phyloP scores from a whole-genome alignment of 2,888 invertebrate species.

The Smittia sp. region DNA sequence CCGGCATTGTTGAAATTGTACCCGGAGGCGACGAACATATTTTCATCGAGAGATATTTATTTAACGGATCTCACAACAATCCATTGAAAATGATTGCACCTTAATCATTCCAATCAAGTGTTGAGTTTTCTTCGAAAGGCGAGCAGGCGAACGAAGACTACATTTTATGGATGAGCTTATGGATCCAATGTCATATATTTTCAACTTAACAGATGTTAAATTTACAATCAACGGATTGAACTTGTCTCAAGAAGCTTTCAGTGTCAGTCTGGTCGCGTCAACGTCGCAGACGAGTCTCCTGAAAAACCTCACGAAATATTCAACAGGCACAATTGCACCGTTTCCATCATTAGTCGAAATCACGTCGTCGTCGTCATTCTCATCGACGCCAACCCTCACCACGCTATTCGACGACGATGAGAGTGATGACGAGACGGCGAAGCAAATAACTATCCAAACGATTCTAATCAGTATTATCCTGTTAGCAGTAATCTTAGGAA shows the following conservation, averaged over 20 bases:
- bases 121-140: background rate
- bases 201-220: constrained; percentile 31
- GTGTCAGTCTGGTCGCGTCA: background rate
- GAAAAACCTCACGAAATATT: constrained; percentile 20
- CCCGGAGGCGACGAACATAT: no score
- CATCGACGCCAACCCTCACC: background rate
- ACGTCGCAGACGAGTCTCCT: constrained; percentile 4
- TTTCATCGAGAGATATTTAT: no score
- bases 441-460: constrained; percentile 53
- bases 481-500: constrained; percentile 72
- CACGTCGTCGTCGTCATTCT: constrained; percentile 31
- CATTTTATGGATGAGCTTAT: constrained; percentile 40
- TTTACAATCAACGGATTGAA: background rate
- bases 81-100: no score
- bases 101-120: background rate
- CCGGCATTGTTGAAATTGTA: no score
- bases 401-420: constrained; percentile 14
- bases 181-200: constrained; percentile 34
- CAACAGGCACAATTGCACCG: constrained; percentile 39
- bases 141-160: background rate
- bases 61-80: no score
- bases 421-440: constrained; percentile 29
- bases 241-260: background rate
- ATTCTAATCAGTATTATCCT: constrained; percentile 71
- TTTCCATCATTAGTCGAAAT: constrained; percentile 38